Evolutionary conservation across 2,888 invertebrate genomes (phyloP).

Genomic region (Stomorhina lunata): DNA sequence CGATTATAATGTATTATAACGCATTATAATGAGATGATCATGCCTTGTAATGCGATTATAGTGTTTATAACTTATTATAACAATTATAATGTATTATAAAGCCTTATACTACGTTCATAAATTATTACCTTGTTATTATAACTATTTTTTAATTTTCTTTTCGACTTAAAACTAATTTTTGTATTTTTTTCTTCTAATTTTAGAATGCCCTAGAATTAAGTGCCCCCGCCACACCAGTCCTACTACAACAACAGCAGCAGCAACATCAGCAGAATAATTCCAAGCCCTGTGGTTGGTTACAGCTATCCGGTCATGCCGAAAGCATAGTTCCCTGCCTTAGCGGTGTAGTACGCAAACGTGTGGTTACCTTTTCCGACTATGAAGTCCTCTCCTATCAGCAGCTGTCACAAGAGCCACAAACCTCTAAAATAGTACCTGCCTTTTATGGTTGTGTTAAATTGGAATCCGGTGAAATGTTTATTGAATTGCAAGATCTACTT

Average conservation of each 20-base stretch:
- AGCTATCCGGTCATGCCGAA: constrained; percentile 95
- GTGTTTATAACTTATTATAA: too few relatives aligned
- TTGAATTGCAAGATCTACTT: constrained; percentile 96
- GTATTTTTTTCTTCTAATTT: constrained; percentile 74
- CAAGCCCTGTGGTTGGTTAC: constrained; percentile 87
- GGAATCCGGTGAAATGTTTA: constrained; percentile 89
- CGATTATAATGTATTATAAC: too few relatives aligned
- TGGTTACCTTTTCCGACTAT: constrained; percentile 86
- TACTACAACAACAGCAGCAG: constrained; percentile 84
- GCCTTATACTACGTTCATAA: too few relatives aligned
- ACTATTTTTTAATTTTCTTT: constrained; percentile 1
- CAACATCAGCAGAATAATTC: constrained; percentile 54
- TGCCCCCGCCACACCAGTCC: constrained; percentile 92
- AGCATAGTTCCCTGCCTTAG: constrained; percentile 95
- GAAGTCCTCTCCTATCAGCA: constrained; percentile 90
- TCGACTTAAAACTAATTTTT: constrained; percentile 44
- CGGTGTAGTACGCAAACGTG: constrained; percentile 96
- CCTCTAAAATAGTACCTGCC: constrained; percentile 85
- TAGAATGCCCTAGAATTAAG: constrained; percentile 95
- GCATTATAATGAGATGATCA: too few relatives aligned
- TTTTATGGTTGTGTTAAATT: constrained; percentile 90
- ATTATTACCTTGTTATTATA: too few relatives aligned
- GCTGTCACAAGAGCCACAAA: constrained; percentile 85
- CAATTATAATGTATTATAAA: too few relatives aligned
- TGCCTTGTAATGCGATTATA: too few relatives aligned